Percentiles rank a stretch among this genome's conserved stretches.
phyloP scores from a whole-genome alignment of 2,888 invertebrate genomes.

The Embidobia sp. region DNA sequence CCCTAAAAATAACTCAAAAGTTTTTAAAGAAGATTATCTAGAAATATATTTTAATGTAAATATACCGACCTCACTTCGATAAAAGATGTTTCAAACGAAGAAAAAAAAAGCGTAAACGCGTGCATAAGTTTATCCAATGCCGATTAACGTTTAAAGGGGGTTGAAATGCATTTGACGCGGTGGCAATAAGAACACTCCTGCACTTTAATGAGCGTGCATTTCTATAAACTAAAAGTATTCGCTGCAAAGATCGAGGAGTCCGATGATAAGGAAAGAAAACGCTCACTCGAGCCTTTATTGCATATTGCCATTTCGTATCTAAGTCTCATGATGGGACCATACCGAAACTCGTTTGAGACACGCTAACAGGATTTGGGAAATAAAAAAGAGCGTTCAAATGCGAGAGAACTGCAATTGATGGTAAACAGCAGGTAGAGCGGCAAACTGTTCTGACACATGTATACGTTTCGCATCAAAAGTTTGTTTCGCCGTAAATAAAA shows the following conservation, averaged over 20 bases:
- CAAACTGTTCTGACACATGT: neutral
- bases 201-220: constrained; percentile 42
- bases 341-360: constrained; percentile 38
- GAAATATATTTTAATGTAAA: too few relatives aligned
- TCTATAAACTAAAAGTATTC: constrained; percentile 47
- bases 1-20: too few relatives aligned
- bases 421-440: neutral
- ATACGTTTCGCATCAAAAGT: constrained; percentile 2
- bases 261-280: constrained; percentile 43
- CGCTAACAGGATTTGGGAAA: constrained; percentile 37
- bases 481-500: neutral
- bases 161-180: constrained; percentile 1
- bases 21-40: too few relatives aligned
- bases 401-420: constrained; percentile 26
- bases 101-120: neutral
- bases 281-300: constrained; percentile 45
- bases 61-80: too few relatives aligned
- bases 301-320: constrained; percentile 53
- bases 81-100: too few relatives aligned
- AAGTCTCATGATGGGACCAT: constrained; percentile 14
- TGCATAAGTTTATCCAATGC: constrained; percentile 3
- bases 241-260: constrained; percentile 41
- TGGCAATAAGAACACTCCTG: constrained; percentile 26
- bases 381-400: constrained; percentile 44
- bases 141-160: constrained; percentile 30